Evolutionary conservation across 2,797 vertebrate genomes (phyloP), one percentile per base, ranked within the genome.

Genomic region (Cirrhinus mrigala): DNA sequence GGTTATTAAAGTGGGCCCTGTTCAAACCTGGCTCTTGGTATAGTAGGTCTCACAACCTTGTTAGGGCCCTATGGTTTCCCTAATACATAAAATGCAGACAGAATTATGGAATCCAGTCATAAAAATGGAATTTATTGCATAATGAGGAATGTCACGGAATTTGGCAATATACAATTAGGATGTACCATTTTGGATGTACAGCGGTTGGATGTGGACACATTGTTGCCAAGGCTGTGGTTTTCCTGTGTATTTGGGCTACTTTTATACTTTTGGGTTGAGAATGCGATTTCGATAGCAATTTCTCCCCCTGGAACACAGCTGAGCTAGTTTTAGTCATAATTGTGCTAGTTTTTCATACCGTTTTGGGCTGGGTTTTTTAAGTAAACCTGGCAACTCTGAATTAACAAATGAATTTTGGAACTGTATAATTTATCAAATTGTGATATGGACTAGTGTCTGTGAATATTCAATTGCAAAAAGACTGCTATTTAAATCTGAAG

Each of bases 1-100:
- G 70, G 70, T 79, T 81, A 82, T 89, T 85, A 79, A 83, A 74
- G 27, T 56, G 69, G 70, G 74, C 79, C 79, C n/a, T 1, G 64
- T 77, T 81, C 27, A n/a, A 56, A 2, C 22, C 79, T 70, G 79
- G 76, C 37, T 11, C 44, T 77, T 58, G 40, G 69, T 82, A 78
- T 68, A 85, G 60, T 84, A 79, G n/a, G n/a, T 76, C 79, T 79
- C 58, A 52, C 5, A 9, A 24, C 8, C 44, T 37, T 80, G 70
- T 79, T 84, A 66, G 27, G 27, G 27, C 29, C 7, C 27, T 66
- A 16, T 16, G 15, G 8, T 66, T 66, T 18, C 6, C 27, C 62
- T 3, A 14, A 66, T 8, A 16, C 15, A 3, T 66, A 16, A 66
- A 66, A 29, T 6, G 12, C 5, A 27, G 14, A 64, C 15, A 15